Conservation (phyloP, 2,888 invertebrate species). For the Dasysyrphus tricinctus region DNA sequence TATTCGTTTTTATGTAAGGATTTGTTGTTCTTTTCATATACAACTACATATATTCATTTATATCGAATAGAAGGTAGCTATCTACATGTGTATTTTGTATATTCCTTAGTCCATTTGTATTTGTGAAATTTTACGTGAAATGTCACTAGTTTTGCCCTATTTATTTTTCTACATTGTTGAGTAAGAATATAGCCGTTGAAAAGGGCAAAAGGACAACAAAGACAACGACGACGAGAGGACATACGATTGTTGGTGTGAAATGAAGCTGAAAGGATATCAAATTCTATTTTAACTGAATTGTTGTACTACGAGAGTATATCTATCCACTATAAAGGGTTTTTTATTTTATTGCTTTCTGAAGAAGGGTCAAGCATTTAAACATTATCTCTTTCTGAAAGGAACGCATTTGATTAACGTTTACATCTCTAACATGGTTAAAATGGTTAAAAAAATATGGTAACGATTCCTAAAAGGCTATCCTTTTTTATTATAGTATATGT, state of each 20-base stretch:
- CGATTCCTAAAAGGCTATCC: not conserved
- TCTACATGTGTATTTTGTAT: not conserved
- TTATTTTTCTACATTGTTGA: slow-evolving; percentile 68
- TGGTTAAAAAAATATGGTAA: slow-evolving; percentile 1
- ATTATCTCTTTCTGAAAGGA: slow-evolving; percentile 52
- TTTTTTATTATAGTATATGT: not conserved
- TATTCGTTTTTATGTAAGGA: not conserved
- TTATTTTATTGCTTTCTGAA: slow-evolving; percentile 64
- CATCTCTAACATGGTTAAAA: slow-evolving; percentile 14
- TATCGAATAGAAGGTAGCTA: no score
- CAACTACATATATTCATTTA: no score
- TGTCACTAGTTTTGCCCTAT: slow-evolving; percentile 65
- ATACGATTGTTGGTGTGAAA: slow-evolving; percentile 63
- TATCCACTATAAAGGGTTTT: slow-evolving; percentile 36
- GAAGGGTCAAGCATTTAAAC: slow-evolving; percentile 66
- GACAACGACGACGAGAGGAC: slow-evolving; percentile 29
- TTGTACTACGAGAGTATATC: not conserved
- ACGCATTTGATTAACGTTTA: slow-evolving; percentile 62
- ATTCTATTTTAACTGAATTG: slow-evolving; percentile 57
- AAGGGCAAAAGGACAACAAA: slow-evolving; percentile 18
- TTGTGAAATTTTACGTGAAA: slow-evolving; percentile 56
- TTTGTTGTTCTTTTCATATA: not conserved
- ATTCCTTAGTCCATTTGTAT: slow-evolving; percentile 28
- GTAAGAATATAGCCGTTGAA: slow-evolving; percentile 32
- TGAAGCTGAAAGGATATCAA: slow-evolving; percentile 61